Evolutionary conservation across 2,113 vertebrate species (phyloP).

Genomic region (Bombycilla garrulus): DNA sequence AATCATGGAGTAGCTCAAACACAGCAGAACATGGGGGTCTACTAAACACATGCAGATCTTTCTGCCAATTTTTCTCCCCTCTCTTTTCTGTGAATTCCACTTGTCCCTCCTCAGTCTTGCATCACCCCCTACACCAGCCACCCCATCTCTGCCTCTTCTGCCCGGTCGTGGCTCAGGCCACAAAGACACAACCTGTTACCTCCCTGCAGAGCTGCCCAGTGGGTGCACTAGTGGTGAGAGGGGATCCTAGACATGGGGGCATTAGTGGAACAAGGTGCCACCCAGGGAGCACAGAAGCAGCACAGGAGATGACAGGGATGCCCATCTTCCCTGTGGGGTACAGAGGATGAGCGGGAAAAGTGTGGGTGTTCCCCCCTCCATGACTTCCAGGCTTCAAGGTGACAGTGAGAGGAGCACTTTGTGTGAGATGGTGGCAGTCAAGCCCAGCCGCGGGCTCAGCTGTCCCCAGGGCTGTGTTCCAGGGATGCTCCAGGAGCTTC

Average conservation of each 20-base stretch:
- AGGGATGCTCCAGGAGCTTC: slow-evolving; percentile 29
- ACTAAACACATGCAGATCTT: background rate
- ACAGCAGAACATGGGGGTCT: background rate
- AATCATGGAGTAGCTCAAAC: background rate
- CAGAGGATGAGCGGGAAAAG: fast-evolving
- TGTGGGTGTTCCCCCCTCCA: background rate
- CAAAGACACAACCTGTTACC: background rate
- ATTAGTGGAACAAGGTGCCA: background rate
- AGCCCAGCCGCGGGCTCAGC: background rate
- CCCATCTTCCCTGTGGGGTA: background rate
- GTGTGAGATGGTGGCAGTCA: background rate
- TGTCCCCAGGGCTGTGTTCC: background rate
- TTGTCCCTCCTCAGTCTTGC: background rate
- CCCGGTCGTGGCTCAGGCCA: background rate
- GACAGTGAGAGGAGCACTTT: background rate
- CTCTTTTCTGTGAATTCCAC: background rate
- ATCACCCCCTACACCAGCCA: background rate
- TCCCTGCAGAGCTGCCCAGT: background rate
- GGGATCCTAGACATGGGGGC: background rate
- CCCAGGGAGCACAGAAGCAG: background rate
- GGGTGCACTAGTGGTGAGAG: background rate
- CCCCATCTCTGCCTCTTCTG: background rate
- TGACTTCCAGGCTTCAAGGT: background rate
- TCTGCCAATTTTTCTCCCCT: background rate
- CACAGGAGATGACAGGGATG: background rate